Base-by-base conservation (phyloP, 1,140 invertebrate genomes). In the Drosophila repletoides region DNA sequence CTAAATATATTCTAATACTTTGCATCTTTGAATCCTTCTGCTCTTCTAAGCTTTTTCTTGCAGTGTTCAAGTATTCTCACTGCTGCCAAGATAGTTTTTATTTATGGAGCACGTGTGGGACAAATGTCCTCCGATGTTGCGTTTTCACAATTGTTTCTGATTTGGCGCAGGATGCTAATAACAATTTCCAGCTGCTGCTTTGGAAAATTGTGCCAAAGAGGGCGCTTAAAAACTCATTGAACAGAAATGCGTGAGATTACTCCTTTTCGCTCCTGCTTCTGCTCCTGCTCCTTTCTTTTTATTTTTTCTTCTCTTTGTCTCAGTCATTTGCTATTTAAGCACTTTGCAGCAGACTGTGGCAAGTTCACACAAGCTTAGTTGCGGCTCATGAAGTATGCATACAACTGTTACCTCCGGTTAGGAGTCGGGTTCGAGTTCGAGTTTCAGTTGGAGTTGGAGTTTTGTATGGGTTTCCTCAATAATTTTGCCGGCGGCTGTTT, bases 101-200 rank as follows among this genome's bases (percentile, higher is more conserved):
- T 80, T 80, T 81, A 80, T 76, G 72, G 40, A 19, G 71, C 75
- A 79, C 75, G 75, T 80, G 49, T 58, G 21, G 10, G 29, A 4
- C 53, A 58, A 40, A 12, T 71, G 66, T 61, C 53, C 59, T 59
- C 22, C 33, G 53, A 65, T 52, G 72, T 55, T 41, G 67, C 61
- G 34, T 26, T 61, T 56, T 56, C 43, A 58, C 75, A 77, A 77
- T 77, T 77, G 75, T 60, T 63, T 64, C 52, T 59, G 38, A 76
- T 72, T 67, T 52, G 56, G 22, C 49, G 5, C 29, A 36, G 52
- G 56, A 59, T 48, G 69, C 55, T 53, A 66, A 81, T 70, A 71
- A 58, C 71, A 58, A 67, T 75, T 76, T 53, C 24, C 24, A 5
- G 31, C 15, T 2, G n/a, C 19, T 26, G n/a, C n/a, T n/a, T n/a